These are phyloP conservation scores for Mythimna vitellina DNA, from an alignment of 2,888 invertebrate species.

Conservation along the genomic window DNA sequence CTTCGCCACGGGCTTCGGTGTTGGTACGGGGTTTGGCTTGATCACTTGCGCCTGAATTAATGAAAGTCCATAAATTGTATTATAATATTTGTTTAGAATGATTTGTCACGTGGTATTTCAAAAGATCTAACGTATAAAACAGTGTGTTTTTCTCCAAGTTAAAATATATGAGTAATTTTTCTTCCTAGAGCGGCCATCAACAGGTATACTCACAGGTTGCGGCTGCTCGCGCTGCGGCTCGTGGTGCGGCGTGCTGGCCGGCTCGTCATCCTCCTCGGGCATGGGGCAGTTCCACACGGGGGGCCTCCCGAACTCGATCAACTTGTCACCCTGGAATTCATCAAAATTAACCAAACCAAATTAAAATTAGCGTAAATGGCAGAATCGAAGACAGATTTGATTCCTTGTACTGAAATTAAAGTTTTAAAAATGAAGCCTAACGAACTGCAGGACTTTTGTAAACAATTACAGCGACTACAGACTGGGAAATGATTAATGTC, in stretches of 20 bases:
- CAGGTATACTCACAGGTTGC: constrained; percentile 32
- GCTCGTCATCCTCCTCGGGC: constrained; percentile 92
- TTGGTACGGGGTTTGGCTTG: constrained; percentile 84
- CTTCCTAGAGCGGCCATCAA: not conserved
- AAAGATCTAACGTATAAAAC: not conserved
- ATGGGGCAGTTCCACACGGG: constrained; percentile 98
- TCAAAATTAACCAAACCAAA: not conserved
- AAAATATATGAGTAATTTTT: not conserved
- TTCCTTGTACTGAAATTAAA: no score
- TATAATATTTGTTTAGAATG: not conserved
- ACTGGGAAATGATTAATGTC: no score
- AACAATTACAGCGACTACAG: no score
- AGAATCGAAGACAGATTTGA: no score
- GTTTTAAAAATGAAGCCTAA: no score
- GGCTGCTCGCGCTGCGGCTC: constrained; percentile 16
- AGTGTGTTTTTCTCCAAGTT: no score
- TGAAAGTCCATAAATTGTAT: not conserved
- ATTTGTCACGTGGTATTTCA: not conserved
- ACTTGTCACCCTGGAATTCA: constrained; percentile 90
- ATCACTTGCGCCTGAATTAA: constrained; percentile 59
- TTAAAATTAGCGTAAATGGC: not conserved
- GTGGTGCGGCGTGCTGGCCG: constrained; percentile 10
- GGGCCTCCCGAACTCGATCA: constrained; percentile 96
- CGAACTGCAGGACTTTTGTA: no score
- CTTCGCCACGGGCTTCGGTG: constrained; percentile 92